Evolutionary conservation across 2,888 invertebrate species (phyloP), one percentile per base, ranked within the genome.

Genomic region (Pomacea canaliculata): DNA sequence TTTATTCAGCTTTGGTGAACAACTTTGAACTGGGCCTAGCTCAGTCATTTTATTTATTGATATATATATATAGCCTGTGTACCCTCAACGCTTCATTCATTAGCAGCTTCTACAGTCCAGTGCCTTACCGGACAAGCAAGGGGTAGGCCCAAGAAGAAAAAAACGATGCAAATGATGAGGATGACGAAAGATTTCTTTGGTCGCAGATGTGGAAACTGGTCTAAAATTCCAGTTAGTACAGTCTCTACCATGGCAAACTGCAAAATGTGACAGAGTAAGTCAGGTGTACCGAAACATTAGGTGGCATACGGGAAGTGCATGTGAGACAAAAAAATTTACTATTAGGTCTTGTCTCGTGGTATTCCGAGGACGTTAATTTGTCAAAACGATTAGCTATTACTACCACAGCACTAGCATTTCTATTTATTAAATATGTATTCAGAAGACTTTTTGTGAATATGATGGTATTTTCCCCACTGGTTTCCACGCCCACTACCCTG

Each of bases 191-290:
- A 85, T 83, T 91, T 92, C 65, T 87, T 83, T n/a, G 83, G 83
- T 62, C 94, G 92, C 46, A 90, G 78, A 65, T 72, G 51, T 7
- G 91, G 91, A 71, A 85, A 90, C 78, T 90, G 88, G 80, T 91
- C 91, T 77, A 90, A 83, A 48, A 91, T 83, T 37, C 90, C 89
- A 0, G 91, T 91, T 66, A 90, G 79, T 7, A 91, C 89, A 16
- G 91, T 91, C 84, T 91, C 91, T 71, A 91, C 83, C 83, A 91
- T 88, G 7, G 91, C 91, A 82, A 92, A 92, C 91, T 91, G 83
- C 16, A 79, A 82, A 37, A 5, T 37, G 37, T 37, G 5, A 1
- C 37, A 3, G 5, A 27, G 16, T 63, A 56, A 16, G 7, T 8
- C 27, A 10, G 18, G 56, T 59, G 59, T 10, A n/a, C 18, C 37